Percentiles rank a stretch among this genome's conserved stretches.
Evolutionary conservation across 2,888 invertebrate species (phyloP).

Genomic region (Proisotoma minuta): DNA sequence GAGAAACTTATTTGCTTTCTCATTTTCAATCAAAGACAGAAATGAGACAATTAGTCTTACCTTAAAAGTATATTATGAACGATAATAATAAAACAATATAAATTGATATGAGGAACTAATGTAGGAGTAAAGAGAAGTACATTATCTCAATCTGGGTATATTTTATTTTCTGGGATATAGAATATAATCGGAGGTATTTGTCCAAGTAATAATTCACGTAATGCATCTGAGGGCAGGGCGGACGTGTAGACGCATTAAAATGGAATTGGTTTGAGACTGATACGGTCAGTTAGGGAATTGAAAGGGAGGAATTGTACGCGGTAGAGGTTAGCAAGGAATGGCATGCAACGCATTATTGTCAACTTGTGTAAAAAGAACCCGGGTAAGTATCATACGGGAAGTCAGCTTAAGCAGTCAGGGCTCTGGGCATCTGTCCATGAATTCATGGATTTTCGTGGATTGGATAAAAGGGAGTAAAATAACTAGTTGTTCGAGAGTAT

Average conservation of each 20-base stretch:
- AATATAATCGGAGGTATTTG: neutral
- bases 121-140: too few relatives aligned
- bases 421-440: constrained; percentile 11
- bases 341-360: constrained; percentile 2
- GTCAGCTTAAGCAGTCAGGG: neutral
- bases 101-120: too few relatives aligned
- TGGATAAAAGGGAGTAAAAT: constrained; percentile 4
- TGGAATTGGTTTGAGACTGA: neutral
- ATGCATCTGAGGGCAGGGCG: neutral
- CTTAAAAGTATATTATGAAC: too few relatives aligned
- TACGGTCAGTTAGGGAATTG: constrained; percentile 6
- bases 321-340: neutral
- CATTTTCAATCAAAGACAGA: too few relatives aligned
- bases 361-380: neutral
- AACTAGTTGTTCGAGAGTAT: constrained; percentile 7
- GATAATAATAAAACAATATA: too few relatives aligned
- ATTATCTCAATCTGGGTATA: neutral
- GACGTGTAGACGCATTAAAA: neutral
- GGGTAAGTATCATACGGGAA: neutral
- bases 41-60: too few relatives aligned
- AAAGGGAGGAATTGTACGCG: neutral
- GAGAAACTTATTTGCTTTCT: too few relatives aligned
- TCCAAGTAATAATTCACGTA: neutral
- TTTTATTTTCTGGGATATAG: neutral
- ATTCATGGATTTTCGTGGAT: constrained; percentile 1